phyloP scores from a whole-genome alignment of 2,797 vertebrate genomes.

The Atherinosoma microstoma region DNA sequence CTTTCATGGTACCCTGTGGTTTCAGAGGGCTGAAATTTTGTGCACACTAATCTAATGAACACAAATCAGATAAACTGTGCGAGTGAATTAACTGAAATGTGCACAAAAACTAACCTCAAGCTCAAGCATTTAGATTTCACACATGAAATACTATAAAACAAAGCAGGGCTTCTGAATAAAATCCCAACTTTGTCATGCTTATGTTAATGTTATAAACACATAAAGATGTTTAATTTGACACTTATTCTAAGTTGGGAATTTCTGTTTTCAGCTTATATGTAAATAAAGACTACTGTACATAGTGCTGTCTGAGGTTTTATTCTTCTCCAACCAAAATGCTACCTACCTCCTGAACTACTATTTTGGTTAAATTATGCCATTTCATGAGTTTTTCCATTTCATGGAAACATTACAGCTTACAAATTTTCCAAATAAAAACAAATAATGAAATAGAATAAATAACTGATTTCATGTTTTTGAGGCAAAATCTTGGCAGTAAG shows the following conservation, averaged over 20 bases:
- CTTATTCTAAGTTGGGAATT: too few species aligned
- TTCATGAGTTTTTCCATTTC: neutral
- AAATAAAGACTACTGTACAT: neutral
- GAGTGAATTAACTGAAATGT: conserved; percentile 5
- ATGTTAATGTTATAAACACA: too few species aligned
- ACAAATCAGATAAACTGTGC: neutral
- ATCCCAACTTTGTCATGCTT: too few species aligned
- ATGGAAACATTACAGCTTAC: neutral
- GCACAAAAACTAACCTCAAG: conserved; percentile 1
- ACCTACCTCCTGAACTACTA: neutral
- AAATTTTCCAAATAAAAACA: neutral
- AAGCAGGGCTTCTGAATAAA: too few species aligned
- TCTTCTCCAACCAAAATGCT: neutral
- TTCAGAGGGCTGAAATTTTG: neutral
- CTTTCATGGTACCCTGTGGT: neutral
- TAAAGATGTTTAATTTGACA: too few species aligned
- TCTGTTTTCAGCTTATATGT: neutral
- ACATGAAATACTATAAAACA: neutral
- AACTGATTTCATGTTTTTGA: neutral
- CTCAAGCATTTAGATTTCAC: conserved; percentile 6
- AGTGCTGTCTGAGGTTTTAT: neutral
- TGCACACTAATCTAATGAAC: neutral
- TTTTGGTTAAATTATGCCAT: neutral
- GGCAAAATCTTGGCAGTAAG: conserved; percentile 7
- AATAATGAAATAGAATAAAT: neutral